Evolutionary conservation across 2,797 vertebrate species (phyloP).

Genomic region (Halcyon badia): DNA sequence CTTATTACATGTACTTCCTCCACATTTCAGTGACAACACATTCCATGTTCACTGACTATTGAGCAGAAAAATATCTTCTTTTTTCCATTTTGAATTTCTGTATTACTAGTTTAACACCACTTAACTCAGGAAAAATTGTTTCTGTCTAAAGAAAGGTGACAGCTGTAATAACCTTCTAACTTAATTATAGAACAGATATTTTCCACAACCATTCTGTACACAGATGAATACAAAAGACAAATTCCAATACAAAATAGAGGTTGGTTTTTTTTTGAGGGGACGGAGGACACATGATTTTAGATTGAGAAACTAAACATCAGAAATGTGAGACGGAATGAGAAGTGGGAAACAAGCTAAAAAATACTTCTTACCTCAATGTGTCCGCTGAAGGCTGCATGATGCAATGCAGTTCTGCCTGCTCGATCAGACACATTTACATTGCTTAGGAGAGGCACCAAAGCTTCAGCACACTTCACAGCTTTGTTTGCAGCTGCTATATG

Average conservation of each 20-base stretch:
- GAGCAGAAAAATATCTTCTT: neutral
- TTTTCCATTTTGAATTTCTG: neutral
- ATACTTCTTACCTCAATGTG: slow-evolving; percentile 90
- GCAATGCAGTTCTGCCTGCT: slow-evolving; percentile 94
- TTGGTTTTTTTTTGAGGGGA: neutral
- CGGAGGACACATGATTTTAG: neutral
- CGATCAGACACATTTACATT: slow-evolving; percentile 97
- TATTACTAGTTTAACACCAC: neutral
- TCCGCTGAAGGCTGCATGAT: slow-evolving; percentile 97
- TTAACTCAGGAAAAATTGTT: neutral
- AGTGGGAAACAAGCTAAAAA: neutral
- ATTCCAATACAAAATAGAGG: neutral
- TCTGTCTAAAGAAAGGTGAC: neutral
- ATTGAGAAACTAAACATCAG: neutral
- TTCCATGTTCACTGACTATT: neutral
- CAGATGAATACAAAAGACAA: neutral
- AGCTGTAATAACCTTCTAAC: neutral
- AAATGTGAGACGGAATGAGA: neutral
- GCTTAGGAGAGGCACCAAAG: slow-evolving; percentile 93
- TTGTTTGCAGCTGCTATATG: slow-evolving; percentile 97
- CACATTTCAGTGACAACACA: neutral
- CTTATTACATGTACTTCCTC: neutral
- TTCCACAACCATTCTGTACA: neutral
- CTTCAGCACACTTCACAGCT: slow-evolving; percentile 96
- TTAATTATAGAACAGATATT: neutral